Conservation (phyloP, 2,797 vertebrate species). For the Lithobates sylvaticus region DNA sequence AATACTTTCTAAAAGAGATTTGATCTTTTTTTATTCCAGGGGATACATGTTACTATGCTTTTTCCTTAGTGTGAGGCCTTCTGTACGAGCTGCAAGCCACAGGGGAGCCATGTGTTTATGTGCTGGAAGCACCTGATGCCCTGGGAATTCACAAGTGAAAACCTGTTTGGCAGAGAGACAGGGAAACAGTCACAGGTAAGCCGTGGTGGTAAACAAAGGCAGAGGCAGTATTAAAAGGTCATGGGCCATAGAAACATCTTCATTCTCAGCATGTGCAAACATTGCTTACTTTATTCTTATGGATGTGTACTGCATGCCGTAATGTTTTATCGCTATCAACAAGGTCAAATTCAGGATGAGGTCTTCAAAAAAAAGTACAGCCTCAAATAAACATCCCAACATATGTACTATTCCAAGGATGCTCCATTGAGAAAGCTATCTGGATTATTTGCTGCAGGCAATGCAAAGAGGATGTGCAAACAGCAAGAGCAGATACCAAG, state of each 20-base stretch:
- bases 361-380: background rate
- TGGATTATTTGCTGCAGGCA: too few species aligned
- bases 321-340: constrained; percentile 15
- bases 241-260: constrained; percentile 24
- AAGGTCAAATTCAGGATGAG: constrained; percentile 22
- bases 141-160: constrained; percentile 64
- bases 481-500: too few species aligned
- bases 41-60: background rate
- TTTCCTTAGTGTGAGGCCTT: constrained; percentile 14
- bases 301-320: constrained; percentile 20
- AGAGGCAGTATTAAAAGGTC: constrained; percentile 2
- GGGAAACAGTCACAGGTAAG: constrained; percentile 55
- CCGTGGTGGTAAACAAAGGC: constrained; percentile 36
- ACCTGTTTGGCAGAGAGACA: constrained; percentile 57
- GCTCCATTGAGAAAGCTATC: background rate
- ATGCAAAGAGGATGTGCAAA: too few species aligned
- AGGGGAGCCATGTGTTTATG: constrained; percentile 63
- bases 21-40: background rate
- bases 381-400: background rate
- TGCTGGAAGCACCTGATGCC: constrained; percentile 64
- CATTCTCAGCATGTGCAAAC: constrained; percentile 25
- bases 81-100: constrained; percentile 48
- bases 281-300: background rate
- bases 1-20: background rate
- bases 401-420: background rate